Evolutionary conservation across 2,888 invertebrate genomes (phyloP).

Genomic region (Eremobia ochroleuca): DNA sequence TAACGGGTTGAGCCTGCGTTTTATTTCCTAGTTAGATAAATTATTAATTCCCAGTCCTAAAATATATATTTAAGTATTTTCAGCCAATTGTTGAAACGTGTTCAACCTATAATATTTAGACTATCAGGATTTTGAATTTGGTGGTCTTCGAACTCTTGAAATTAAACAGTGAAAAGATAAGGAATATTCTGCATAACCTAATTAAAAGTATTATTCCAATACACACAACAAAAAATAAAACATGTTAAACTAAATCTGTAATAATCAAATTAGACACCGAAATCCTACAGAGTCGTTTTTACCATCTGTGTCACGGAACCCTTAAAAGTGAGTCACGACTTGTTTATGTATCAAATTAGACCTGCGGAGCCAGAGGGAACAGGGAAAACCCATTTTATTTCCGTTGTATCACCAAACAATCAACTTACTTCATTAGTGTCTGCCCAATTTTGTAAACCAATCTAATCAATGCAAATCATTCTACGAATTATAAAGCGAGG

Average conservation of each 20-base stretch:
- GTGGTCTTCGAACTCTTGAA: not conserved
- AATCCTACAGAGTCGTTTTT: slow-evolving; percentile 19
- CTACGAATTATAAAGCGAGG: slow-evolving; percentile 4
- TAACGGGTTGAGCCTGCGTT: not conserved
- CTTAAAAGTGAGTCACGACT: slow-evolving; percentile 29
- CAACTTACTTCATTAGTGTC: not conserved
- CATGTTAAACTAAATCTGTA: slow-evolving; percentile 2
- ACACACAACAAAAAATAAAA: not conserved
- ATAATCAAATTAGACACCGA: slow-evolving; percentile 31
- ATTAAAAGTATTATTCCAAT: slow-evolving; percentile 4
- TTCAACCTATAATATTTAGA: not conserved
- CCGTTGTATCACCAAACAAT: not conserved
- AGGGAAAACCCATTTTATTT: slow-evolving; percentile 2
- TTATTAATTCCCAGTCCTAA: not conserved
- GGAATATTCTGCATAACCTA: not conserved
- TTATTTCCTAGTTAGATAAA: not conserved
- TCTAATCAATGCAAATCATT: not conserved
- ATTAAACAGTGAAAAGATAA: not conserved
- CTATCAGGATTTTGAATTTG: not conserved
- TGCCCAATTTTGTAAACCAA: not conserved
- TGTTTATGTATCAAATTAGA: slow-evolving; percentile 1
- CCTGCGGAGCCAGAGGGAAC: not conserved
- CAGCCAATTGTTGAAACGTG: not conserved
- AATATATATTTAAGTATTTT: not conserved
- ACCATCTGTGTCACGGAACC: slow-evolving; percentile 13